Evolutionary conservation across 2,797 vertebrate genomes (phyloP).

Genomic region (Enteromius afrohamiltoni): DNA sequence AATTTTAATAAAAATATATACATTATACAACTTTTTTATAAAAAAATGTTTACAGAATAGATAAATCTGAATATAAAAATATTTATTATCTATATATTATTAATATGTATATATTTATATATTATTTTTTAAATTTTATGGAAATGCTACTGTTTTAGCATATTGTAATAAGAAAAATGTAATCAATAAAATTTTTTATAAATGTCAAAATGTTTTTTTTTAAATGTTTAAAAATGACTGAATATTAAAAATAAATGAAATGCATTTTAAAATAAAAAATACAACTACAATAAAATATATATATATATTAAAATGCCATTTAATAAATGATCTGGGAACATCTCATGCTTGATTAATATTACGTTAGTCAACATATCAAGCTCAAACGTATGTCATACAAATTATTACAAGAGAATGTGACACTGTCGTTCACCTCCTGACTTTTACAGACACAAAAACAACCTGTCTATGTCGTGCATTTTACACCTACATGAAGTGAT

Average conservation of each 20-base stretch:
- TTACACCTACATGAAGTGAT: neutral
- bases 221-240: neutral
- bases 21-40: too few species aligned
- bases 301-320: neutral
- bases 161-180: neutral
- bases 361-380: neutral
- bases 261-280: too few species aligned
- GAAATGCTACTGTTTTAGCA: neutral
- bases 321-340: neutral
- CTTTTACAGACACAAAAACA: neutral
- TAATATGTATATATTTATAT: neutral
- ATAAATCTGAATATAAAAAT: neutral
- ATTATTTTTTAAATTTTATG: neutral
- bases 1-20: too few species aligned
- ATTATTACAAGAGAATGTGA: neutral
- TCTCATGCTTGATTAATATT: neutral
- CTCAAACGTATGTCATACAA: neutral
- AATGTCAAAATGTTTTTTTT: neutral
- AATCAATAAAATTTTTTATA: neutral
- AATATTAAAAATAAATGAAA: neutral
- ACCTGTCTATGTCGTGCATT: neutral
- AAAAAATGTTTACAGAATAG: neutral
- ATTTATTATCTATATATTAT: too few species aligned
- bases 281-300: too few species aligned
- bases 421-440: neutral